Evolutionary conservation across 1,140 invertebrate species (phyloP), one percentile per base, ranked within the genome.

Genomic region (Drosophila prosaltans): DNA sequence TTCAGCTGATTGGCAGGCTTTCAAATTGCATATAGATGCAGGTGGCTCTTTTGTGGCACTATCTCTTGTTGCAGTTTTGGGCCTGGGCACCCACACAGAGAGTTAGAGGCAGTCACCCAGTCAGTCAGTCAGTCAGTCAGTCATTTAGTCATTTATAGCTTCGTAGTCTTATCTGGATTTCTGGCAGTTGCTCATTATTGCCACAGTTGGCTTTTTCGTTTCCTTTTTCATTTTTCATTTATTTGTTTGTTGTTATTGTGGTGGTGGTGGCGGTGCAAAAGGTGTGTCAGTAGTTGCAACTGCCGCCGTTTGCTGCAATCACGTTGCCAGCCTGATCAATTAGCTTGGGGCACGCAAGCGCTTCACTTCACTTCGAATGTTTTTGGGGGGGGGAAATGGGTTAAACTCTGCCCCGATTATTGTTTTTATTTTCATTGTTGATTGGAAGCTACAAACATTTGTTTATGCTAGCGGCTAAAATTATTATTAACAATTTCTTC

Each of bases 241-340:
- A 30, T 57, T 69, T 65, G 40, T 41, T 45, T 16, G 16, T 16
- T 16, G 16, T 16, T 16, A 16, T 16, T 64, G 55, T 59, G 30
- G 60, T 43, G 54, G 62, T 62, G 62, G 51, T 48, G 55, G 51
- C 16, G 16, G 16, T 16, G 16, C 60, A 60, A 68, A 70, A 88
- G 83, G 84, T 85, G 82, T 82, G 83, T 71, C 83, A 71, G 83
- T 72, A 83, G 84, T 83, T 76, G 84, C 82, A 79, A 88, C 83
- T 76, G 69, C 61, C 24, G 60, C 48, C 64, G 72, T 69, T 63
- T 76, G 74, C 78, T 73, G 72, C 40, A 70, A 84, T 91, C 81
- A 81, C 83, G 83, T 86, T 71, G 78, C 79, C 58, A 21, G 45
- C 45, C 51, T 76, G 88, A 84, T 91, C 89, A 91, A 91, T 89